phyloP scores from a whole-genome alignment of 2,797 vertebrate species.

The Thunnus albacares region DNA sequence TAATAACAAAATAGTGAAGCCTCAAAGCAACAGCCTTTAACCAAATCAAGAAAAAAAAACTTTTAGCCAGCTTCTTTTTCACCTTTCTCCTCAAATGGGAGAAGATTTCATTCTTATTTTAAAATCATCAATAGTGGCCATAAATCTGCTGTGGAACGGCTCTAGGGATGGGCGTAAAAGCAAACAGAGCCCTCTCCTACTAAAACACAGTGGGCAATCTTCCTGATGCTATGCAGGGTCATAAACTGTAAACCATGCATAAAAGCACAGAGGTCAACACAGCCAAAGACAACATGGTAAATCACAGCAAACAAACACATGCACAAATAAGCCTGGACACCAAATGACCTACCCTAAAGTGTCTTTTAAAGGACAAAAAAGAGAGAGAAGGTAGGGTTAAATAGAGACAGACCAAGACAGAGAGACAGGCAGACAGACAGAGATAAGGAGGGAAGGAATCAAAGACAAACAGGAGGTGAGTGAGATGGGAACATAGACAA shows the following conservation, averaged over 20 bases:
- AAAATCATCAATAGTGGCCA: slow-evolving; percentile 56
- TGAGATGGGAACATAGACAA: slow-evolving; percentile 43
- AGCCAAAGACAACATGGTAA: slow-evolving; percentile 47
- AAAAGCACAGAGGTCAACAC: slow-evolving; percentile 48
- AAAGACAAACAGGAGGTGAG: no score
- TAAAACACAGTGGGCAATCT: slow-evolving; percentile 55
- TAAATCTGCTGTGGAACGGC: slow-evolving; percentile 57
- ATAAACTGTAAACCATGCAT: slow-evolving; percentile 55
- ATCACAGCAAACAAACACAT: slow-evolving; percentile 61
- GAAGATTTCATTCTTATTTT: slow-evolving; percentile 46
- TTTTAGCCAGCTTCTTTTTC: slow-evolving; percentile 28
- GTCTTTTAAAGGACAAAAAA: slow-evolving; percentile 23
- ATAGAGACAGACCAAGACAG: slow-evolving; percentile 11
- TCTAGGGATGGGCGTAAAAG: slow-evolving; percentile 50
- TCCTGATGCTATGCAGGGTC: slow-evolving; percentile 54
- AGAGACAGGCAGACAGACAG: slow-evolving; percentile 18
- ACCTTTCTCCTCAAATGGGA: not conserved
- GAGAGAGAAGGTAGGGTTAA: not conserved
- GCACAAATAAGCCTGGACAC: slow-evolving; percentile 28
- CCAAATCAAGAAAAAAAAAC: slow-evolving; percentile 68
- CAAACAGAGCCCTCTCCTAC: slow-evolving; percentile 46
- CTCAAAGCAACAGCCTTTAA: slow-evolving; percentile 61
- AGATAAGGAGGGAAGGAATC: slow-evolving; percentile 22
- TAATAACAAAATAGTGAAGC: slow-evolving; percentile 69
- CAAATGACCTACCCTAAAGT: not conserved